Percentiles rank a stretch among this genome's conserved stretches.
phyloP scores from a whole-genome alignment of 2,797 vertebrate species.

The Lagocephalus sceleratus region DNA sequence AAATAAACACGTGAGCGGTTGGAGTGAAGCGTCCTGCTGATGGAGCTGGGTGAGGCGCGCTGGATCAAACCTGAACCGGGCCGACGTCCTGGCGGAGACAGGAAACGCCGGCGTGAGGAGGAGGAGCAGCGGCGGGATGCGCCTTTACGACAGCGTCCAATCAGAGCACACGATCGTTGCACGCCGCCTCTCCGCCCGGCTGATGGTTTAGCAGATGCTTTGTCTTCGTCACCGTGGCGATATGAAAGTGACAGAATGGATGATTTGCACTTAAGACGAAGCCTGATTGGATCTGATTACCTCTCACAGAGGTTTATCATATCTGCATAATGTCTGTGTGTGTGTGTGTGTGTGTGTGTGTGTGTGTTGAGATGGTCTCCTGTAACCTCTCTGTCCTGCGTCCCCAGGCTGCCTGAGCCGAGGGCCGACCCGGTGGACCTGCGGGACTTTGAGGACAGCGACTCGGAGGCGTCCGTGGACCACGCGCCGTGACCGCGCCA shows the following conservation, averaged over 20 bases:
- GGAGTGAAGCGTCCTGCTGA: no score
- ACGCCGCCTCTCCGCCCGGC: slow-evolving; percentile 55
- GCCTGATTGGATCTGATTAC: slow-evolving; percentile 68
- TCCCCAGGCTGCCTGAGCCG: slow-evolving; percentile 65
- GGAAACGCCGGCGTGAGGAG: not conserved
- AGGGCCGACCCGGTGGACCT: slow-evolving; percentile 62
- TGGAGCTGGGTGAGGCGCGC: no score
- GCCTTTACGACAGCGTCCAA: slow-evolving; percentile 58
- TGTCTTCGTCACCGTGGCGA: slow-evolving; percentile 60
- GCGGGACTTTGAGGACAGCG: slow-evolving; percentile 58
- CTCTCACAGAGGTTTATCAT: slow-evolving; percentile 58
- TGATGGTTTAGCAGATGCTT: slow-evolving; percentile 60
- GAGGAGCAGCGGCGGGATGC: slow-evolving; percentile 20
- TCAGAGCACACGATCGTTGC: slow-evolving; percentile 69
- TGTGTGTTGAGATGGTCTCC: not conserved
- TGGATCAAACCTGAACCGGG: no score
- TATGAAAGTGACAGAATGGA: slow-evolving; percentile 56
- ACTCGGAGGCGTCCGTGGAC: slow-evolving; percentile 63
- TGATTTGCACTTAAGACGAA: slow-evolving; percentile 63
- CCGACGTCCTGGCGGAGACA: no score
- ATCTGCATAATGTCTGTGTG: slow-evolving; percentile 38
- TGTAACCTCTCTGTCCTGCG: not conserved
- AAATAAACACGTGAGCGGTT: slow-evolving; percentile 28
- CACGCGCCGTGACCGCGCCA: slow-evolving; percentile 65
- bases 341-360: slow-evolving; percentile 3